Conservation (phyloP, 2,113 vertebrate species). For the Gymnocephalus cernua region DNA sequence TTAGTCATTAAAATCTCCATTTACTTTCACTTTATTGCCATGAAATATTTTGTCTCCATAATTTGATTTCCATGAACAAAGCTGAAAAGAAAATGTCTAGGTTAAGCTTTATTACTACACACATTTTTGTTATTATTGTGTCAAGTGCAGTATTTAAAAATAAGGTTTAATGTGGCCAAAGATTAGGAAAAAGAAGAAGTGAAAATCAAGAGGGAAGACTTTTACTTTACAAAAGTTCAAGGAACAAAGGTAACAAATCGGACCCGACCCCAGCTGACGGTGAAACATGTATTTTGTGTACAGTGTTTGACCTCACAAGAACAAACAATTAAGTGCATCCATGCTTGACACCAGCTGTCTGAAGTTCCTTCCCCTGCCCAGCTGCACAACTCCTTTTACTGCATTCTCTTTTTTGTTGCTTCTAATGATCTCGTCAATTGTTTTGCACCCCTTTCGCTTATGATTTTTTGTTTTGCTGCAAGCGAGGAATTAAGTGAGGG, state of each 20-base stretch:
- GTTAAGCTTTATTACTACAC: not conserved
- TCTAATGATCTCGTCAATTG: slow-evolving; percentile 65
- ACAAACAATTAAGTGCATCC: slow-evolving; percentile 56
- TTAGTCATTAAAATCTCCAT: no score
- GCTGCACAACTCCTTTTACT: slow-evolving; percentile 34
- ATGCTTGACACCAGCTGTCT: slow-evolving; percentile 55
- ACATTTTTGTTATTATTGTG: no score
- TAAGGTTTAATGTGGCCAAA: slow-evolving; percentile 1
- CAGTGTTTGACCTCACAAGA: slow-evolving; percentile 49
- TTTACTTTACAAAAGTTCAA: not conserved
- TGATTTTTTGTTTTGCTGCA: slow-evolving; percentile 32
- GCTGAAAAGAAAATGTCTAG: not conserved
- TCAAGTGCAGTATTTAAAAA: not conserved
- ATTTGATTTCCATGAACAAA: not conserved
- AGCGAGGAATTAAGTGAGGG: slow-evolving; percentile 69
- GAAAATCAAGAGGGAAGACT: not conserved
- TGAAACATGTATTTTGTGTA: not conserved
- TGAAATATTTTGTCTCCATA: not conserved
- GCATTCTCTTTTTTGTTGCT: slow-evolving; percentile 61
- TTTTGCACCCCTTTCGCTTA: slow-evolving; percentile 33
- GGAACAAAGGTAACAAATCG: not conserved
- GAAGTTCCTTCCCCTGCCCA: slow-evolving; percentile 37
- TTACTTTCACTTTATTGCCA: not conserved
- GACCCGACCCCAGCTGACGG: slow-evolving; percentile 8
- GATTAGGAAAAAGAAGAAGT: not conserved